phyloP scores from a whole-genome alignment of 1,140 invertebrate genomes.

The Aphidius gifuensis region DNA sequence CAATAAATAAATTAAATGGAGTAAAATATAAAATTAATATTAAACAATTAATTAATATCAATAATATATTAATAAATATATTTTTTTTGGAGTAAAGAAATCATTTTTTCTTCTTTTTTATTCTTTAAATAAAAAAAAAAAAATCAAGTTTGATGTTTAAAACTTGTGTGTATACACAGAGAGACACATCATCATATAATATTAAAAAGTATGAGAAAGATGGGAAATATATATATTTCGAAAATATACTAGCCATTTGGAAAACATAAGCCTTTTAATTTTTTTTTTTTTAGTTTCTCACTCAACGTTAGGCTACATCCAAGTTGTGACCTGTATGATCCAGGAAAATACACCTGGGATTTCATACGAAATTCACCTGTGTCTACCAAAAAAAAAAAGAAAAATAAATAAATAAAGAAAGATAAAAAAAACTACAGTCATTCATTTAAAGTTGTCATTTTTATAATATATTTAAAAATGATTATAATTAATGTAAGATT shows the following conservation, averaged over 20 bases:
- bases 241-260: conserved; percentile 36
- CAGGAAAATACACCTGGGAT: conserved; percentile 11
- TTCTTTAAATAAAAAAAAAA: too few relatives aligned
- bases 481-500: too few relatives aligned
- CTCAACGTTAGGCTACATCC: neutral
- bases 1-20: too few relatives aligned
- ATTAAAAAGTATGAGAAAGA: conserved; percentile 31
- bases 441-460: neutral
- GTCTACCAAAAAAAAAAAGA: too few relatives aligned
- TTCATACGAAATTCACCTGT: neutral
- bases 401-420: neutral
- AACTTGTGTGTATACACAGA: too few relatives aligned
- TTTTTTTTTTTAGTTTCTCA: neutral
- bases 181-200: conserved; percentile 29
- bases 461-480: too few relatives aligned
- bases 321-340: neutral
- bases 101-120: too few relatives aligned
- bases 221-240: neutral
- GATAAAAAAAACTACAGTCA: neutral
- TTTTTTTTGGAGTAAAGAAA: too few relatives aligned
- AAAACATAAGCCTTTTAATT: conserved; percentile 38
- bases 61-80: too few relatives aligned
- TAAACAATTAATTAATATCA: too few relatives aligned
- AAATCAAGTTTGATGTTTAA: too few relatives aligned
- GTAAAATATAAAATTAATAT: too few relatives aligned